Percentiles rank a stretch among this genome's conserved stretches.
phyloP scores from a whole-genome alignment of 2,797 vertebrate genomes.

The Acanthurus tractus region DNA sequence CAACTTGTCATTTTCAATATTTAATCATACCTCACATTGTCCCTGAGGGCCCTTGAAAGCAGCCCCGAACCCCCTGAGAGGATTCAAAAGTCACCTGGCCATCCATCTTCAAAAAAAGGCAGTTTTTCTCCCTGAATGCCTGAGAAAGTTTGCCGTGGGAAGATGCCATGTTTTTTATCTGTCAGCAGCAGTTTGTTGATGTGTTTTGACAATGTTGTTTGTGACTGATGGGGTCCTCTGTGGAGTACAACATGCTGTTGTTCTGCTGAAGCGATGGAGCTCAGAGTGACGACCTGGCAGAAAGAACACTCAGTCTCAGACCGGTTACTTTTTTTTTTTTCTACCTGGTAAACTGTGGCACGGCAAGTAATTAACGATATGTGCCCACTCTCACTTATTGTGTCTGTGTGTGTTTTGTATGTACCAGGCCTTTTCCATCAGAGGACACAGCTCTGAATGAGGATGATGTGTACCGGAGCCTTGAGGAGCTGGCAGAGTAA shows the following conservation, averaged over 20 bases:
- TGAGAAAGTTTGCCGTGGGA: constrained; percentile 30
- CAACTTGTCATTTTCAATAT: constrained; percentile 40
- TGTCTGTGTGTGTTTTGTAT: constrained; percentile 45
- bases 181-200: constrained; percentile 60
- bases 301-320: constrained; percentile 33
- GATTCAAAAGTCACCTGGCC: constrained; percentile 36
- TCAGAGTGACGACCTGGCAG: constrained; percentile 66
- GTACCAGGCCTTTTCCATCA: constrained; percentile 92
- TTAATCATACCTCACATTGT: constrained; percentile 13
- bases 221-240: constrained; percentile 68
- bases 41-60: constrained; percentile 37
- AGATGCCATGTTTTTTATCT: constrained; percentile 41
- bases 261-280: constrained; percentile 54
- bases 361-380: constrained; percentile 45
- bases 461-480: constrained; percentile 96
- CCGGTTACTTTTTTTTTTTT: constrained; percentile 45
- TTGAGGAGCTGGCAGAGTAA: constrained; percentile 99
- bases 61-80: constrained; percentile 21
- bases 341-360: constrained; percentile 44
- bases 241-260: constrained; percentile 49
- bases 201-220: constrained; percentile 68
- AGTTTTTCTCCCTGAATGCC: constrained; percentile 42
- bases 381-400: constrained; percentile 37
- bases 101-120: constrained; percentile 31
- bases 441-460: constrained; percentile 96